phyloP scores from a whole-genome alignment of 2,888 invertebrate species.

The Lycophotia porphyrea region DNA sequence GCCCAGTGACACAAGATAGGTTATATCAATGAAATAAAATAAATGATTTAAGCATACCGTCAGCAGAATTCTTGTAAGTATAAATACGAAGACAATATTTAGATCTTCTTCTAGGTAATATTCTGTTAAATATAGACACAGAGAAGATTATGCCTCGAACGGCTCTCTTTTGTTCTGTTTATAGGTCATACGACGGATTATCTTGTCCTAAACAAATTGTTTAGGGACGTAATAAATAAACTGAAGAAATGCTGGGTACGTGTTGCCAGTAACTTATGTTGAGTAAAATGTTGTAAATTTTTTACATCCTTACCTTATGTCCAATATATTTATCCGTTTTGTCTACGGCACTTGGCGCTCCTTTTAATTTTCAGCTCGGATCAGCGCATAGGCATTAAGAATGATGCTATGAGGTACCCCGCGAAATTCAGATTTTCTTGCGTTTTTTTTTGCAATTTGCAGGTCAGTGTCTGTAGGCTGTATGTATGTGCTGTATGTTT shows the following conservation, averaged over 20 bases:
- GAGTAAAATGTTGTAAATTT: neutral
- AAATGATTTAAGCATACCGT: neutral
- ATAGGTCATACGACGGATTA: constrained; percentile 9
- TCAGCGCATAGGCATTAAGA: neutral
- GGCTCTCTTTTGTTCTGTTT: constrained; percentile 1
- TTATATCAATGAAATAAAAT: neutral
- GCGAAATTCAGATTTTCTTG: no score
- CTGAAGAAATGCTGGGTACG: constrained; percentile 10
- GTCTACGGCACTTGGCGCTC: neutral
- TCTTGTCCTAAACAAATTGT: constrained; percentile 13
- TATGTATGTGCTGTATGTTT: no score
- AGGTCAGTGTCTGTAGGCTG: neutral
- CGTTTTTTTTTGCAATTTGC: neutral
- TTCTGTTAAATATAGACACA: constrained; percentile 19
- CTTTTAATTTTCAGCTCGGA: neutral
- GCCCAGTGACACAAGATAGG: neutral
- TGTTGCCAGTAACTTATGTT: constrained; percentile 3
- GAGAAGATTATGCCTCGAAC: neutral
- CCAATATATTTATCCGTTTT: neutral
- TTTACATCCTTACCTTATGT: neutral
- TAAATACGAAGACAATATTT: constrained; percentile 1
- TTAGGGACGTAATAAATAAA: constrained; percentile 14
- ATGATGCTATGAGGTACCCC: neutral
- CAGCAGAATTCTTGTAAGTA: neutral
- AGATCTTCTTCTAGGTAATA: neutral